Evolutionary conservation across 1,140 invertebrate species (phyloP), one percentile per base, ranked within the genome.

Genomic region (Procambarus clarkii): DNA sequence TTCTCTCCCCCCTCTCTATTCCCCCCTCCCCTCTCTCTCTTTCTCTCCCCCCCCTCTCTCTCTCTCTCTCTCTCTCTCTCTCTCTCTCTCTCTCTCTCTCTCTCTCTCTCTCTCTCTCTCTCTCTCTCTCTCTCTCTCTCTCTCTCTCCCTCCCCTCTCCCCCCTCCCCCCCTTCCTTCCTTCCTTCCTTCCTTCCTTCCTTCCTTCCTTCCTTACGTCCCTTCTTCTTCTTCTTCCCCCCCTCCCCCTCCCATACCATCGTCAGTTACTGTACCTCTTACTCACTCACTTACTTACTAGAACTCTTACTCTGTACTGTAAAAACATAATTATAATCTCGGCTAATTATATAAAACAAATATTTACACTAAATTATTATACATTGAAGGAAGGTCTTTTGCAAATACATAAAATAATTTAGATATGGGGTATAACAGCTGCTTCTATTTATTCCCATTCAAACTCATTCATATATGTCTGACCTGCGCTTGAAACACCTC

Each of bases 1-100:
- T 21, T 21, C 48, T 7, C 0, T 44, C 7, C 9, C 18, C 45
- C 0, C 11, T 86, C 21, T 13, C 1, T 48, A 24, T 0, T 48
- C 45, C 8, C 15, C 5, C 8, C 24, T 1, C 45, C 2, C n/a
- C n/a, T 18, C 2, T 2, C n/a, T 13, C 11, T 13, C 54, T 24
- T n/a, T 44, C 69, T 58, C 60, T 45, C 5, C 21, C 64, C 45
- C 4, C 45, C 64, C 15, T 46, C n/a, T 21, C 11, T 34, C 15
- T 48, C n/a, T 45, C 34, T 50, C 84, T 48, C 21, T 76, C 69
- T 54, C 64, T 76, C 46, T 76, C 34, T 48, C 64, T 86, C 46
- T n/a, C 44, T 24, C 45, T 86, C 84, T 48, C 21, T 48, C 84
- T 76, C 11, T 86, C 48, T n/a, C 64, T 21, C 24, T 5, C 18